phyloP scores from a whole-genome alignment of 1,140 invertebrate genomes.

The Drosophila willistoni region DNA sequence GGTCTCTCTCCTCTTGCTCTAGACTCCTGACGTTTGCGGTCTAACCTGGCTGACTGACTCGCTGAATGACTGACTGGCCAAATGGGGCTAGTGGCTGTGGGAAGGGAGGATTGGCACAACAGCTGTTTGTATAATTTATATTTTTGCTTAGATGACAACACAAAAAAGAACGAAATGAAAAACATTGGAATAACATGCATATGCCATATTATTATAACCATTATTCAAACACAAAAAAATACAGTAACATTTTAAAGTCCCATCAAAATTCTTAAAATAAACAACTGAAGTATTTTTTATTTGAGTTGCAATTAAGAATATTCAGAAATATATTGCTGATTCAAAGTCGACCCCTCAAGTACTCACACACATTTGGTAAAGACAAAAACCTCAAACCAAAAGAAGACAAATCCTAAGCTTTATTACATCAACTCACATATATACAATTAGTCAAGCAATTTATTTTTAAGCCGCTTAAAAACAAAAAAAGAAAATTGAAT shows the following conservation, averaged over 20 bases:
- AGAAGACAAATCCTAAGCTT: not conserved
- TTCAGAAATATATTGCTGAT: too few species aligned
- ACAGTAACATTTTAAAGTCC: not conserved
- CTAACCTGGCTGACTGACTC: not conserved
- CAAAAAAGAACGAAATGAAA: constrained; percentile 9
- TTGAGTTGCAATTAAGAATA: too few species aligned
- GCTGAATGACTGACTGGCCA: constrained; percentile 17
- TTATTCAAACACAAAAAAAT: not conserved
- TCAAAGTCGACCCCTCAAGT: too few species aligned
- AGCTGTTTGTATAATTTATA: constrained; percentile 42
- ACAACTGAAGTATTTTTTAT: too few species aligned
- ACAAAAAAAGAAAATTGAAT: constrained; percentile 55
- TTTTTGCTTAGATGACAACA: constrained; percentile 21
- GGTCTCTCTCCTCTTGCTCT: constrained; percentile 17
- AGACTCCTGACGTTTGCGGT: constrained; percentile 15
- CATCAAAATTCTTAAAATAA: not conserved
- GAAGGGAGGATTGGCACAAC: constrained; percentile 25
- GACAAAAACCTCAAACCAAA: not conserved
- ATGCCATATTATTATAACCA: constrained; percentile 28
- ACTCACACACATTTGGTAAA: too few species aligned
- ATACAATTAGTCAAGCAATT: constrained; percentile 55
- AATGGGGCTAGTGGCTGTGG: constrained; percentile 11
- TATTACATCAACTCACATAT: not conserved
- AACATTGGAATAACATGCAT: constrained; percentile 27
- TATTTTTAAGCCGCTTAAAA: constrained; percentile 55